Base-by-base conservation (phyloP, 2,888 invertebrate species). In the Pammene aurita region DNA sequence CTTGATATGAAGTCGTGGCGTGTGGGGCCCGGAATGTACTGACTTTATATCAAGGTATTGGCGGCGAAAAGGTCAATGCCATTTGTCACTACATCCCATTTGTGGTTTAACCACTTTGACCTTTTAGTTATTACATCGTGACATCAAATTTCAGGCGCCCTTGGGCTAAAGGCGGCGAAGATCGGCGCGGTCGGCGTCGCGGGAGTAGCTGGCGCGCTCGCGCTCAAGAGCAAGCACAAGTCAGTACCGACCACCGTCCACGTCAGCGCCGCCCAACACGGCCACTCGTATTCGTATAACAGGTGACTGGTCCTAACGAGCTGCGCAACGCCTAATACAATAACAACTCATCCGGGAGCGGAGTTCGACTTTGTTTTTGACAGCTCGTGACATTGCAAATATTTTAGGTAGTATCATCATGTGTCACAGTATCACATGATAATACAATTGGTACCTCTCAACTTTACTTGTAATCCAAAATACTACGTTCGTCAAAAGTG, bases 111-210 rank as follows among this genome's bases (percentile, higher is more conserved):
- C n/a, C n/a, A n/a, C n/a, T n/a, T n/a, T n/a, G n/a, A n/a, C n/a
- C n/a, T n/a, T n/a, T n/a, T n/a, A n/a, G n/a, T n/a, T n/a, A n/a
- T n/a, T n/a, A n/a, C 13, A 54, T 34, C 42, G 26, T 26, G 18
- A 14, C 14, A 0, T 63, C 18, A 35, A 4, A 0, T 61, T 61
- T 4, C 58, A 69, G 69, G 69, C 14, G 69, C 69, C 65, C 77
- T 88, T 66, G 92, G 92, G 64, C 74, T 92, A 73, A 92, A 90
- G 76, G 92, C 88, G 71, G 90, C 83, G 34, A 92, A 92, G 78
- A 83, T 87, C 16, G 92, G 88, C 64, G 89, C 86, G 1, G 86
- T 86, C 2, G 86, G 85, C 62, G 26, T 26, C 2, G 85, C 84
- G 5, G 90, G 86, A 64, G 83, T 88, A 0, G 88, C 79, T 7